A percentile compares a stretch with the other conserved stretches of the same genome.
Conservation (phyloP, 2,888 invertebrate genomes). For the Calameuta filiformis region DNA sequence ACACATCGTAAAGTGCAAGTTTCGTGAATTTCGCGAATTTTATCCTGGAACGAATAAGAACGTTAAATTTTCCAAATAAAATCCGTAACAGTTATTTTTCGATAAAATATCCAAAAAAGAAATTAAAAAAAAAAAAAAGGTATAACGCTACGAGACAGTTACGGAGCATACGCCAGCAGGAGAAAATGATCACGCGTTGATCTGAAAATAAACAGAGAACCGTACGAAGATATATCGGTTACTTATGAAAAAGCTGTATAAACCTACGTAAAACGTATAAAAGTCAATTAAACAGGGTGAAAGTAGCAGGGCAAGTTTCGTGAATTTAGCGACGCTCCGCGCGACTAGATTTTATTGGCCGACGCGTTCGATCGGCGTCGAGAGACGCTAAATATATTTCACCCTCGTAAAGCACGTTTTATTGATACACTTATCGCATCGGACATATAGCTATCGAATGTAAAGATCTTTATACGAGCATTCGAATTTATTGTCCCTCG, state of each 20-base stretch:
- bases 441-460: constrained; percentile 32
- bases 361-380: background rate
- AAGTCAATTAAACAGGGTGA: background rate
- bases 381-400: constrained; percentile 1
- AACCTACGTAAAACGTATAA: too few species aligned
- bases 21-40: background rate
- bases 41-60: background rate
- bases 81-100: too few species aligned
- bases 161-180: too few species aligned
- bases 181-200: too few species aligned
- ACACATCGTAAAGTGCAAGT: background rate
- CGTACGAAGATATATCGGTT: background rate
- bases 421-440: constrained; percentile 48
- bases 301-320: background rate
- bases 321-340: background rate
- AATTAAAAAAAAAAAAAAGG: too few species aligned
- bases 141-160: background rate
- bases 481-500: constrained; percentile 33
- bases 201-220: too few species aligned
- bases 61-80: too few species aligned
- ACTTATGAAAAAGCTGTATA: background rate
- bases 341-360: background rate
- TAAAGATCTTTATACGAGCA: constrained; percentile 38
- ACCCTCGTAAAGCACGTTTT: constrained; percentile 46
- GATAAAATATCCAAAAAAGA: too few species aligned